Conservation (phyloP, 2,797 vertebrate species). For the Serranus cabrilla region DNA sequence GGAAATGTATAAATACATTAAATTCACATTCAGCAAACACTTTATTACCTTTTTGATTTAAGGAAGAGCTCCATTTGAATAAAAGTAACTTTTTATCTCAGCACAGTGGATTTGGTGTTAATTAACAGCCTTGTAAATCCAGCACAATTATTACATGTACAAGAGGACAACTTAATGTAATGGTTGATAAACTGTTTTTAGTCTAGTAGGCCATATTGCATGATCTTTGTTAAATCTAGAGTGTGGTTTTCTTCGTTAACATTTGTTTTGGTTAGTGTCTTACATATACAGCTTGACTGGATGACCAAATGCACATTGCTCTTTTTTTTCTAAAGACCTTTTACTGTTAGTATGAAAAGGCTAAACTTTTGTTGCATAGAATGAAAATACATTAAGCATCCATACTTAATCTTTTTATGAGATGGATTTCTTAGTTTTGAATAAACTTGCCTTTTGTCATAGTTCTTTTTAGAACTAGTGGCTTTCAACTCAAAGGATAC, state of each 20-base stretch:
- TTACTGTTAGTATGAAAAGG: slow-evolving; percentile 27
- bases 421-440: background rate
- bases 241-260: slow-evolving; percentile 83
- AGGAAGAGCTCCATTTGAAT: slow-evolving; percentile 4
- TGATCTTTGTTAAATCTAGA: slow-evolving; percentile 80
- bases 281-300: slow-evolving; percentile 70
- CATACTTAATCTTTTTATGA: background rate
- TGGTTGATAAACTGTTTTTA: slow-evolving; percentile 77
- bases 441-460: background rate
- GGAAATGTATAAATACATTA: background rate
- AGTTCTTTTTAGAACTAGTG: background rate
- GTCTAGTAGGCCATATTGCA: slow-evolving; percentile 76
- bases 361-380: slow-evolving; percentile 56
- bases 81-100: slow-evolving; percentile 31
- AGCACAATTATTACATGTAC: slow-evolving; percentile 40
- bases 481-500: background rate
- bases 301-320: slow-evolving; percentile 85
- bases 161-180: slow-evolving; percentile 80
- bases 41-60: background rate
- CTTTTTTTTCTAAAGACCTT: slow-evolving; percentile 26
- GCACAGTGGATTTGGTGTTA: background rate
- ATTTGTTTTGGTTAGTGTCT: slow-evolving; percentile 84
- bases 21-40: background rate
- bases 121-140: slow-evolving; percentile 10
- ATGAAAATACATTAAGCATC: slow-evolving; percentile 52